Conservation (phyloP, 2,797 vertebrate genomes). For the Limnodromus scolopaceus region DNA sequence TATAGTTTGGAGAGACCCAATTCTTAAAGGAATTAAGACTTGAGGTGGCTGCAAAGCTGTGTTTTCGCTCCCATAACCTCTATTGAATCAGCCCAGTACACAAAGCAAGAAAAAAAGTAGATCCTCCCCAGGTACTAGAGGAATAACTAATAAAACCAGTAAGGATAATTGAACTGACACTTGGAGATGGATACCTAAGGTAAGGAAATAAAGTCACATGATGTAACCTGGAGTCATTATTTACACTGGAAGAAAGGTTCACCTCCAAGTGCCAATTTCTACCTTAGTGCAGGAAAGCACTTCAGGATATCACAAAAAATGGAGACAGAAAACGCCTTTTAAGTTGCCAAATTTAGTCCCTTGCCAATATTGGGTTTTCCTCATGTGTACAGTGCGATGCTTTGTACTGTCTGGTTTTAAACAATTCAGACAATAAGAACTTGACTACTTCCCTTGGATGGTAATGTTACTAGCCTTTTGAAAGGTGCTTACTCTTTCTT, state of each 20-base stretch:
- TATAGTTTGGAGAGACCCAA: not conserved
- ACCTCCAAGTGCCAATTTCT: not conserved
- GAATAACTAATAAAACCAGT: not conserved
- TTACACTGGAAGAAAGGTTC: not conserved
- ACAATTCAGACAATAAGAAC: not conserved
- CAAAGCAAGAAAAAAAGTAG: not conserved
- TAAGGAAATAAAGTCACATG: not conserved
- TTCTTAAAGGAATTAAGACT: not conserved
- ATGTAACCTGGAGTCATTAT: not conserved
- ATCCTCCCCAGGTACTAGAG: not conserved
- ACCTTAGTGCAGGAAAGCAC: not conserved
- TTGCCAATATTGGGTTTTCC: not conserved
- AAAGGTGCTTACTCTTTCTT: conserved; percentile 3
- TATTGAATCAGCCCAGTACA: not conserved
- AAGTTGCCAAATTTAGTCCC: not conserved
- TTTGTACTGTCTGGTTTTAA: conserved; percentile 26
- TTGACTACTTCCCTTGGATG: not conserved
- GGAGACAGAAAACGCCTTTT: not conserved
- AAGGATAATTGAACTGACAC: not conserved
- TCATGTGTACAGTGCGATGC: not conserved
- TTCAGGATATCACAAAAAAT: not conserved
- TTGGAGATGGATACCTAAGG: not conserved
- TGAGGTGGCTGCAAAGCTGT: not conserved
- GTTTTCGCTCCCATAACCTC: not conserved
- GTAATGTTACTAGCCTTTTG: not conserved